Evolutionary conservation across 2,113 vertebrate species (phyloP), one percentile per base, ranked within the genome.

Genomic region (Lanius ludovicianus): DNA sequence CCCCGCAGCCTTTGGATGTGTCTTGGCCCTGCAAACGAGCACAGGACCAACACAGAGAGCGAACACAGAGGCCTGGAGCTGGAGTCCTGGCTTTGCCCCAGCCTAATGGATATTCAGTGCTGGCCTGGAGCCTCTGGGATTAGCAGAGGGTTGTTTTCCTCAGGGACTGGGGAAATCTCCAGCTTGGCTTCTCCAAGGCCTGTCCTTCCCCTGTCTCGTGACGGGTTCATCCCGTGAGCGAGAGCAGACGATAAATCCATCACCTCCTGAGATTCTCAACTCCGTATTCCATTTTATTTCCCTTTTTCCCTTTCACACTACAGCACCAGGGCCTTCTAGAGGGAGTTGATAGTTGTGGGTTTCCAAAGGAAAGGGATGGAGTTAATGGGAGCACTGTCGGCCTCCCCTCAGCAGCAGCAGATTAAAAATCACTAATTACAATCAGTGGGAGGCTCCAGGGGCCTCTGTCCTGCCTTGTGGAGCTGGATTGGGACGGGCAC

Each of bases 111-210:
- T 60, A 42, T 64, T 39, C 69, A 59, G 81, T 6, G 68, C 91
- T 86, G 94, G 91, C 84, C 68, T 56, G 35, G 33, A 93, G 80
- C 60, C 82, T 70, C 79, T 71, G 80, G 73, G 80, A 78, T 94
- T 9, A 92, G 89, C 89, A 91, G 91, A 44, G 89, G 64, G 8
- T 71, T 95, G 49, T 91, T 95, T 68, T 87, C 93, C 94, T 89
- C 8, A 0, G 84, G 77, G 95, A 64, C 13, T 60, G 89, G 78
- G 91, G 89, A 89, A 74, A 75, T 90, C 91, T 95, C 94, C 77
- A 87, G 46, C 63, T 74, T 53, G 90, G 87, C 82, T 44, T 81
- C 64, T 57, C 75, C 49, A 30, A 55, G 73, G 60, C 30, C 30
- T 13, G 17, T 50, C 62, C 81, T 55, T 30, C 70, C 76, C 76